These are phyloP conservation scores for Crambe crambe DNA, from an alignment of 37 sponge, comb jelly and placozoan species.

Conservation along the genomic window DNA sequence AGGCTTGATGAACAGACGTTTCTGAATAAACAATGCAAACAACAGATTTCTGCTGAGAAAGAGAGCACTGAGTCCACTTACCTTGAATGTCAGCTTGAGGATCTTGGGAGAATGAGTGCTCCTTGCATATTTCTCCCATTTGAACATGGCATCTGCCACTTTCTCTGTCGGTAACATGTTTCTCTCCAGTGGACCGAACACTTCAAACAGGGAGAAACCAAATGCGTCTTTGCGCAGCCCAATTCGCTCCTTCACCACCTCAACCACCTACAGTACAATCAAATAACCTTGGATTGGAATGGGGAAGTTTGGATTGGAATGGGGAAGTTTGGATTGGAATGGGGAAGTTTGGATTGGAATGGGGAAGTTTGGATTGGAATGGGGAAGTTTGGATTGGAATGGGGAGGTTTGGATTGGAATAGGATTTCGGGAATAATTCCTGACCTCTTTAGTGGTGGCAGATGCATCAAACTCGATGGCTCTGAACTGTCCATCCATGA, in stretches of 20 bases:
- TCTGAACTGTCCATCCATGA: slow-evolving; percentile 96
- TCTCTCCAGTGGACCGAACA: slow-evolving; percentile 90
- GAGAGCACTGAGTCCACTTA: background rate
- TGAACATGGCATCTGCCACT: slow-evolving; percentile 96
- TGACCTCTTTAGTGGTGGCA: slow-evolving; percentile 86
- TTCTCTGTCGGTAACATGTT: slow-evolving; percentile 94
- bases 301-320: no score
- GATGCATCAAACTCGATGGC: slow-evolving; percentile 92
- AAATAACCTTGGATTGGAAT: no score
- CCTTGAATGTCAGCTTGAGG: slow-evolving; percentile 95
- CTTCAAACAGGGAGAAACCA: slow-evolving; percentile 94
- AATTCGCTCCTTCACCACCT: slow-evolving; percentile 87
- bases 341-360: background rate
- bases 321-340: background rate
- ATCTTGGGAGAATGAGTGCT: slow-evolving; percentile 78
- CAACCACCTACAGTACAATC: slow-evolving; percentile 91
- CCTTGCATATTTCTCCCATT: slow-evolving; percentile 96
- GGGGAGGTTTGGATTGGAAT: no score
- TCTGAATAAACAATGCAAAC: no score
- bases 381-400: no score
- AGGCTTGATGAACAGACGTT: slow-evolving; percentile 89
- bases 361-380: background rate
- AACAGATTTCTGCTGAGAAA: background rate
- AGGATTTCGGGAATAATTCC: background rate
- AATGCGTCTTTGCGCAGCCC: slow-evolving; percentile 61